Base-by-base conservation (phyloP, 2,888 invertebrate genomes). In the Arenicola marina region DNA sequence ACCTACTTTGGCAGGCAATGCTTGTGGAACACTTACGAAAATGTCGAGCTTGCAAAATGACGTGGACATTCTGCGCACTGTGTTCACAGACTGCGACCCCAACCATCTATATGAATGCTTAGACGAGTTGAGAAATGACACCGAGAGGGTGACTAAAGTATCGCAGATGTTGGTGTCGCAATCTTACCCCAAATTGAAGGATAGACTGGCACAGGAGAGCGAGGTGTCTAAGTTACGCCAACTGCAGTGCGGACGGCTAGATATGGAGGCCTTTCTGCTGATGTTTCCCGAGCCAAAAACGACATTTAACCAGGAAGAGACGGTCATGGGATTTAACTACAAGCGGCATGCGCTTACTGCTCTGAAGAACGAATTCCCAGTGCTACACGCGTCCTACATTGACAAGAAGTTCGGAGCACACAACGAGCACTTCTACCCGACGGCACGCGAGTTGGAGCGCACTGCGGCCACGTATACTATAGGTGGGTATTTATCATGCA, bases 71-170 rank as follows among this genome's bases (percentile, higher is more conserved):
- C 62, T 80, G 24, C 66, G 63, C 59, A 71, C 71, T 43, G 71
- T 80, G 51, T 78, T 79, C 62, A 76, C 76, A 21, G 78, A 79
- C 55, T 78, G 78, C 72, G 78, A 80, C 66, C 78, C 77, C 15
- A 77, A 77, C 61, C 78, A 73, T 67, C 54, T 80, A 18, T 76
- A 68, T 65, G 69, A 78, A 31, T 65, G 70, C 51, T 65, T 80
- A 29, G 73, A 75, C 57, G 55, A 61, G 7, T 62, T 56, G 43
- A 56, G 67, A 24, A 56, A 70, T 56, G 69, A 69, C n/a, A 55
- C 62, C 28, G 72, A 76, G 11, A 67, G 76, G 31, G 70, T 74
- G n/a, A 67, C 69, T 58, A 69, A 68, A 18, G 56, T 79, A 31
- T 63, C 72, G 34, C 63, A 70, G 18, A 66, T 79, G 70, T 74